Conservation (phyloP, 2,113 vertebrate species). For the Saccopteryx bilineata region DNA sequence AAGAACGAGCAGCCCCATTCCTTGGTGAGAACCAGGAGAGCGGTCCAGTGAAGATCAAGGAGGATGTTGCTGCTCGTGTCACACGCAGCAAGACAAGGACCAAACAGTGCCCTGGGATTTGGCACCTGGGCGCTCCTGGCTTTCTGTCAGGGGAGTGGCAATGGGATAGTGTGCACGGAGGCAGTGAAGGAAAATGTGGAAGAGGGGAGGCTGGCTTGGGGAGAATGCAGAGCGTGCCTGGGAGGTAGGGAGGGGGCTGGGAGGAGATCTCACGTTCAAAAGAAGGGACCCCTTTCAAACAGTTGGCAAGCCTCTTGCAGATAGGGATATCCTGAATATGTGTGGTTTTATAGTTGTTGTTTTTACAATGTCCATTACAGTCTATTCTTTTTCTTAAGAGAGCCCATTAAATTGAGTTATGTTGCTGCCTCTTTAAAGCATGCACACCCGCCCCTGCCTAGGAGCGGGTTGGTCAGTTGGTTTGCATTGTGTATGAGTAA, state of each 20-base stretch:
- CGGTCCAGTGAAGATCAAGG: not conserved
- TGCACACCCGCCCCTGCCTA: not conserved
- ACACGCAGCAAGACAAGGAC: not conserved
- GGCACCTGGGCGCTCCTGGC: not conserved
- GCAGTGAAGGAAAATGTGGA: not conserved
- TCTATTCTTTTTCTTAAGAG: not conserved
- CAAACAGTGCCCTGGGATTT: not conserved
- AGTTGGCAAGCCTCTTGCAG: not conserved
- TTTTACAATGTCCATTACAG: not conserved
- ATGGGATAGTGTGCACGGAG: not conserved
- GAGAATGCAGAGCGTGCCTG: not conserved
- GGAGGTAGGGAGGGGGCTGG: not conserved
- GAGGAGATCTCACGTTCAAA: not conserved
- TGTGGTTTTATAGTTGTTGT: not conserved
- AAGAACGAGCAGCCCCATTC: not conserved
- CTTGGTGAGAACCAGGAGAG: not conserved
- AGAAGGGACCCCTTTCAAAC: not conserved
- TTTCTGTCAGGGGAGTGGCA: not conserved
- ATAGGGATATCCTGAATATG: not conserved
- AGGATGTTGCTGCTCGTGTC: accelerated
- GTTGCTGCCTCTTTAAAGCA: not conserved
- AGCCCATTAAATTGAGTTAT: not conserved
- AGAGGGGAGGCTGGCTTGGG: not conserved
- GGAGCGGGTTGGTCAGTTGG: not conserved
- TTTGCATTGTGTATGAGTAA: not conserved